Base-by-base conservation (phyloP, 2,888 invertebrate species). In the Acanthosepion pharaonis region DNA sequence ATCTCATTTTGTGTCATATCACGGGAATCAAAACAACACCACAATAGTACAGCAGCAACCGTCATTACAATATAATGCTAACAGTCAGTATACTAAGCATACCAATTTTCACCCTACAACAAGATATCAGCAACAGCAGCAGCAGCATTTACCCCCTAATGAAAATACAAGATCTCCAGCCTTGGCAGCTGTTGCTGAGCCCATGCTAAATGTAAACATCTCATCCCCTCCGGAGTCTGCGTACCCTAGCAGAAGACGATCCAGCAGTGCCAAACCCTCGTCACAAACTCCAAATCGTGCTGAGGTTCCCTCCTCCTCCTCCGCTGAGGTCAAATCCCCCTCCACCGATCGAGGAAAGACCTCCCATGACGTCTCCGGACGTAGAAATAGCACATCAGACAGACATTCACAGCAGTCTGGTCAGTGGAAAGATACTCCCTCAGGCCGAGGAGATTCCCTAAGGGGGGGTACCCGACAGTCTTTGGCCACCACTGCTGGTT, bases 201-300 rank as follows among this genome's bases (percentile, higher is more conserved):
- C 55, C 51, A 92, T 64, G n/a, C 33, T n/a, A 59, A 59, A 94
- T 48, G 25, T 64, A 59, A 55, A 94, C 33, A 23, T 64, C 23
- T 48, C 42, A 42, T 53, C n/a, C 55, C 92, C 42, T 20, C 93
- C 94, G 42, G 93, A 53, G 93, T 51, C 93, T 51, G 51, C 51
- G 18, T 93, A 93, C 51, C 53, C 93, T 6, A 53, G 53, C 53
- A 93, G 53, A 53, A 93, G 93, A 53, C 51, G 93, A 93, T 53
- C 93, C 93, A 93, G 93, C 48, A 93, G 93, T 93, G 49, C 93
- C 93, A 93, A 93, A 93, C n/a, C 93, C 33, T 53, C 51, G 15
- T 93, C 49, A n/a, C 51, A n/a, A 93, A 78, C 78, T 78, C 53
- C 93, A 18, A 93, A 93, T 28, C 49, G 51, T 53, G 53, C 53